Conservation (phyloP, 2,113 vertebrate genomes). For the Chloropsis hardwickii region DNA sequence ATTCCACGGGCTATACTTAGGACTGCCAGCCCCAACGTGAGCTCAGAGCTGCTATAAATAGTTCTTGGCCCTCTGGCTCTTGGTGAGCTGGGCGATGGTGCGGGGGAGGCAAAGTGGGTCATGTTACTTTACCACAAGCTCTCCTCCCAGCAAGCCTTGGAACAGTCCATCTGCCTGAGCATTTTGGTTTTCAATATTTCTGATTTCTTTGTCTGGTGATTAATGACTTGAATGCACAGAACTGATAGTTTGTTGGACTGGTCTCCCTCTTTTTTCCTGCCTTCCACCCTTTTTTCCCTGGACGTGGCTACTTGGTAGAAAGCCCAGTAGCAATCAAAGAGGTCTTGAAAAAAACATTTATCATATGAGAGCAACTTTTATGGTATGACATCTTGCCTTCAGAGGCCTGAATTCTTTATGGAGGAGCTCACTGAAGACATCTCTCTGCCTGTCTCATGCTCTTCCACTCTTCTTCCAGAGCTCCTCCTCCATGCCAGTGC, state of each 20-base stretch:
- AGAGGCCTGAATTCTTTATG: neutral
- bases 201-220: neutral
- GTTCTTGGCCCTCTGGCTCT: constrained; percentile 2
- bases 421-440: neutral
- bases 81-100: neutral
- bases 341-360: neutral
- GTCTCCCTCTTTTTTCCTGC: neutral
- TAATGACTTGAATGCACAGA: neutral
- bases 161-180: neutral
- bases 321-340: neutral
- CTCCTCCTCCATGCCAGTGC: neutral
- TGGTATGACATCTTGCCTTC: neutral
- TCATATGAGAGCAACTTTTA: neutral
- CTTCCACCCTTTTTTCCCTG: neutral
- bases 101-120: neutral
- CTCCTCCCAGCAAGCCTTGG: neutral
- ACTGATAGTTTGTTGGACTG: neutral
- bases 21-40: constrained; percentile 57
- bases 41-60: constrained; percentile 60
- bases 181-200: neutral
- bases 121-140: constrained; percentile 38
- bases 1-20: constrained; percentile 69
- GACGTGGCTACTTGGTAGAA: neutral
- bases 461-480: neutral
- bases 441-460: neutral